A percentile compares a stretch with the other conserved stretches of the same genome.
These are phyloP conservation scores for Campoletis sonorensis DNA, from an alignment of 1,140 invertebrate genomes.

Conservation along the genomic window DNA sequence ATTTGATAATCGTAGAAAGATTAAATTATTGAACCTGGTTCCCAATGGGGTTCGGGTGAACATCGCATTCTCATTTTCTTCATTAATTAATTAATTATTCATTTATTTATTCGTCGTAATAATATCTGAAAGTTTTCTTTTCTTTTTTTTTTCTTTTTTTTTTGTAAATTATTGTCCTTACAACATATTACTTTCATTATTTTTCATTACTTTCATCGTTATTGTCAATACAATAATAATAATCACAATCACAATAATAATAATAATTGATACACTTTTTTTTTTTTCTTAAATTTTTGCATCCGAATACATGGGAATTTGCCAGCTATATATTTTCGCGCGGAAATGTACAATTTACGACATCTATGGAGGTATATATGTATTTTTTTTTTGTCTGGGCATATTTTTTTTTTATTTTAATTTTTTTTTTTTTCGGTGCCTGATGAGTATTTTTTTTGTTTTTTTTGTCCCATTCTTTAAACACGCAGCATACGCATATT, in stretches of 20 bases:
- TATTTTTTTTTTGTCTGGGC: constrained; percentile 46
- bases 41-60: too few species aligned
- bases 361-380: constrained; percentile 47
- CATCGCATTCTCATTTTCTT: too few species aligned
- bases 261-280: constrained; percentile 69
- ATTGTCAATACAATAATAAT: constrained; percentile 65
- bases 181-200: constrained; percentile 68
- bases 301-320: constrained; percentile 4
- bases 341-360: constrained; percentile 59
- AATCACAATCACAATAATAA: constrained; percentile 12
- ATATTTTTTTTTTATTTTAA: constrained; percentile 32
- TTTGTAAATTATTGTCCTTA: constrained; percentile 67
- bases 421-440: too few species aligned
- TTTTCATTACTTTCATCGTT: constrained; percentile 60
- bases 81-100: background rate
- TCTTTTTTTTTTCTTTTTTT: too few species aligned
- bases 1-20: too few species aligned
- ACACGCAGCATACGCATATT: constrained; percentile 42
- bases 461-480: constrained; percentile 64
- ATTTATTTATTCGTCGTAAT: constrained; percentile 42
- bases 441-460: constrained; percentile 61
- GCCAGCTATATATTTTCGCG: constrained; percentile 24
- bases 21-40: too few species aligned
- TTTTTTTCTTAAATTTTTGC: constrained; percentile 21
- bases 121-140: constrained; percentile 47